phyloP scores from a whole-genome alignment of 2,797 vertebrate genomes.

The Danio choprae region DNA sequence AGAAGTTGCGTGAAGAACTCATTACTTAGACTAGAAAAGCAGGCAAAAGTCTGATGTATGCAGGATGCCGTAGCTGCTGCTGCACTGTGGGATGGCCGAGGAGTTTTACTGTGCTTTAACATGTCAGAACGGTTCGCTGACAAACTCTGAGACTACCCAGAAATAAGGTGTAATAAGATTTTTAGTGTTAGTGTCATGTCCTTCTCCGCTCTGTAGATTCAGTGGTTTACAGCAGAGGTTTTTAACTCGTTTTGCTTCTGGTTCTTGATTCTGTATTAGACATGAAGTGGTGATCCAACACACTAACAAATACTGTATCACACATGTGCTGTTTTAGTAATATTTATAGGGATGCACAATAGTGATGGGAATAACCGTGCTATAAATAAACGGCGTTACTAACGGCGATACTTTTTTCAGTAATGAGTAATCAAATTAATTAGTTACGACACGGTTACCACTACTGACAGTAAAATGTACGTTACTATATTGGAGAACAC shows the following conservation, averaged over 20 bases:
- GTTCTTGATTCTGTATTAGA: not conserved
- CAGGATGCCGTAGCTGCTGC: not conserved
- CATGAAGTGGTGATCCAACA: not conserved
- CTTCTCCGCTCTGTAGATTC: not conserved
- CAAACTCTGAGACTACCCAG: not conserved
- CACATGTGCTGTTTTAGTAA: not conserved
- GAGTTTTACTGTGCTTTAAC: not conserved
- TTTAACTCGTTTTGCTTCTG: not conserved
- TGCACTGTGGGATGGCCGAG: not conserved
- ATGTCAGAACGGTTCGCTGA: not conserved
- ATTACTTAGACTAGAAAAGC: constrained; percentile 24
- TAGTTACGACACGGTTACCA: no score
- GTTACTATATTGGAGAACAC: no score
- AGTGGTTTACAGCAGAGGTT: not conserved
- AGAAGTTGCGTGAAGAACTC: constrained; percentile 64
- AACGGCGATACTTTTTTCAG: no score
- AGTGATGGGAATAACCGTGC: no score
- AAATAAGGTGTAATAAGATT: constrained; percentile 2
- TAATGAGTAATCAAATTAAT: no score
- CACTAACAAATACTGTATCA: not conserved
- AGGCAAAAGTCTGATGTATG: not conserved
- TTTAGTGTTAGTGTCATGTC: not conserved
- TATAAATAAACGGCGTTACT: no score
- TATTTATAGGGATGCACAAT: no score
- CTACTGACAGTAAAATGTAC: no score